Evolutionary conservation across 2,113 vertebrate genomes (phyloP).

Genomic region (Monarcha castaneiventris): DNA sequence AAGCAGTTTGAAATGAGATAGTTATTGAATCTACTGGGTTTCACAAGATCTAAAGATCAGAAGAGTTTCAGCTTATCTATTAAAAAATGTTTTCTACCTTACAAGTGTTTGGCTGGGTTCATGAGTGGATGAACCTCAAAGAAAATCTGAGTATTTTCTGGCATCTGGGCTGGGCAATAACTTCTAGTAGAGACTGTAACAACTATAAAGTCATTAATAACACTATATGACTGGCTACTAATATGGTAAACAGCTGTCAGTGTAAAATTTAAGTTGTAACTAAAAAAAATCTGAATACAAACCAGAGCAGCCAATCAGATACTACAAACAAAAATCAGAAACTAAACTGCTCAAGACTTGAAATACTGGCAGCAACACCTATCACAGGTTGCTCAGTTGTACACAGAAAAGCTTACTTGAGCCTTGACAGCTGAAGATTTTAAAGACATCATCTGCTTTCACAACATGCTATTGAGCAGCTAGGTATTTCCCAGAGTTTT

Average conservation of each 20-base stretch:
- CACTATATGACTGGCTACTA: not conserved
- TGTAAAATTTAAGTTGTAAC: not conserved
- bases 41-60: not conserved
- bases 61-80: not conserved
- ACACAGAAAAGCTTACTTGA: not conserved
- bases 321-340: not conserved
- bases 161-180: not conserved
- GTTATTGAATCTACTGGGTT: not conserved
- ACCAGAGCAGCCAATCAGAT: not conserved
- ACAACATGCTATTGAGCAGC: not conserved
- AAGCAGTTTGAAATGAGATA: not conserved
- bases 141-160: not conserved
- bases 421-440: not conserved
- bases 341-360: not conserved
- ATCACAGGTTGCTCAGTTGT: not conserved
- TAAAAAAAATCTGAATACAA: not conserved
- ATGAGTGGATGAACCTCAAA: not conserved
- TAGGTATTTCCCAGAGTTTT: not conserved
- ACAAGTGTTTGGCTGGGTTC: not conserved
- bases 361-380: not conserved
- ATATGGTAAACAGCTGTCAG: not conserved
- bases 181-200: not conserved
- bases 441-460: not conserved
- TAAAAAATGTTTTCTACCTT: not conserved
- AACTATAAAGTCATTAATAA: not conserved